phyloP scores from a whole-genome alignment of 2,113 vertebrate species.

The Thomomys bottae region DNA sequence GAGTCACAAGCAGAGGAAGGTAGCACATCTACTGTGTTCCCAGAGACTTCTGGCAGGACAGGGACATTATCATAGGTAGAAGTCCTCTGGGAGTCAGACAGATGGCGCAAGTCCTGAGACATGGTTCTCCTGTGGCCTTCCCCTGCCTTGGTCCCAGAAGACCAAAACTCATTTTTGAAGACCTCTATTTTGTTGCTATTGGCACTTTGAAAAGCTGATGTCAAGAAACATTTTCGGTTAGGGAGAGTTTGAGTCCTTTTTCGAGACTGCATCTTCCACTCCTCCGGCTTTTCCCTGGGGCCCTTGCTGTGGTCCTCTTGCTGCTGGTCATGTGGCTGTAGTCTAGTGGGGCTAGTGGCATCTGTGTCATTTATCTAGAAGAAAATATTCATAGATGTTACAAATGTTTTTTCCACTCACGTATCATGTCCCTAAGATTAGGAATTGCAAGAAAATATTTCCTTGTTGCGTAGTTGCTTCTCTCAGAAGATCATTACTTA shows the following conservation, averaged over 20 bases:
- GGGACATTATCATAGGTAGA: conserved; percentile 59
- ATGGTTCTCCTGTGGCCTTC: conserved; percentile 89
- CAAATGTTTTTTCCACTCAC: background rate
- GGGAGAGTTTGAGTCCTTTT: conserved; percentile 97
- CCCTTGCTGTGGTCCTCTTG: conserved; percentile 19
- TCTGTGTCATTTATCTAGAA: conserved; percentile 74
- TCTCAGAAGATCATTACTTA: background rate
- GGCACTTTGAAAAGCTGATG: conserved; percentile 69
- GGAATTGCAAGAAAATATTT: background rate
- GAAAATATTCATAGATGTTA: background rate
- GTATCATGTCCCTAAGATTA: background rate
- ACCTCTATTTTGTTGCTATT: conserved; percentile 64
- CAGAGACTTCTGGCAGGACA: background rate
- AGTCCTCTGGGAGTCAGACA: conserved; percentile 86
- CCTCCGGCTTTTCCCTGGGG: conserved; percentile 48
- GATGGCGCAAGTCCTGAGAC: conserved; percentile 92
- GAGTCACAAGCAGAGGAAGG: conserved; percentile 69
- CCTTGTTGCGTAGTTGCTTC: background rate
- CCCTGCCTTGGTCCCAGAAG: conserved; percentile 39
- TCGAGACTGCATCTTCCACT: conserved; percentile 85
- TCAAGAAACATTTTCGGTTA: conserved; percentile 84
- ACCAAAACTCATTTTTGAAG: conserved; percentile 82
- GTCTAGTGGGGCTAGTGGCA: conserved; percentile 49
- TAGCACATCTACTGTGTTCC: background rate
- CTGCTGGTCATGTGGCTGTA: background rate